A percentile compares a stretch with the other conserved stretches of the same genome.
These are phyloP conservation scores for Amphiprion ocellaris DNA, from an alignment of 2,113 vertebrate genomes.

Conservation along the genomic window DNA sequence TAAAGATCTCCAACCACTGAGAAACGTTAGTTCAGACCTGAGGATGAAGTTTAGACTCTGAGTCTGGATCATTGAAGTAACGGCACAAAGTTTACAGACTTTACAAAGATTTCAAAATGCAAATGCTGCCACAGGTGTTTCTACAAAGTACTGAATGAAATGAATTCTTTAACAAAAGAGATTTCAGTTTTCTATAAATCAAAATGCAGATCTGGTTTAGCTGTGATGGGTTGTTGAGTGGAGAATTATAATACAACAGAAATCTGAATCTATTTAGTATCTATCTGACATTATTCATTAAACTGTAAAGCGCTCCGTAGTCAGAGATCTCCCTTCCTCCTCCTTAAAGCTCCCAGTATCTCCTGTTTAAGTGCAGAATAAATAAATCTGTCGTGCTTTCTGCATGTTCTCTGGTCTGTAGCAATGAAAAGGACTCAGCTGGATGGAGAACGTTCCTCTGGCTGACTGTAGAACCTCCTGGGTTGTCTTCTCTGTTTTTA, in stretches of 20 bases:
- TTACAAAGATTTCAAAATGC: not conserved
- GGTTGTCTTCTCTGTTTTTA: not conserved
- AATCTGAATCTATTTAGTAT: not conserved
- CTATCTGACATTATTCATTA: not conserved
- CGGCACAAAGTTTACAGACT: not conserved
- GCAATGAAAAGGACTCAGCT: slow-evolving; percentile 18
- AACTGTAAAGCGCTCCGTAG: not conserved
- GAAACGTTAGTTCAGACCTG: slow-evolving; percentile 10
- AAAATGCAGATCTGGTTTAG: too few species aligned
- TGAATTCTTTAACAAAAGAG: not conserved
- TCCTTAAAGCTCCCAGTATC: not conserved
- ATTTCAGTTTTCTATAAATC: not conserved
- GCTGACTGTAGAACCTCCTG: slow-evolving; percentile 14
- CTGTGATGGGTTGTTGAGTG: not conserved
- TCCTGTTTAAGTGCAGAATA: slow-evolving; percentile 5
- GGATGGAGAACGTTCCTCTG: slow-evolving; percentile 30
- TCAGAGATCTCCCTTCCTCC: not conserved
- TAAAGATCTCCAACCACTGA: not conserved
- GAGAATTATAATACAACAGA: not conserved
- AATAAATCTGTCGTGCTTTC: not conserved
- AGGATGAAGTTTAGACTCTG: not conserved
- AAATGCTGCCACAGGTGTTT: not conserved
- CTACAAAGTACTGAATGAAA: not conserved
- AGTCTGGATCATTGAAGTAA: slow-evolving; percentile 1
- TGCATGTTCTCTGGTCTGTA: not conserved